Percentiles rank a stretch among this genome's conserved stretches.
These are phyloP conservation scores for Dromaius novaehollandiae DNA, from an alignment of 2,113 vertebrate species.

Conservation along the genomic window DNA sequence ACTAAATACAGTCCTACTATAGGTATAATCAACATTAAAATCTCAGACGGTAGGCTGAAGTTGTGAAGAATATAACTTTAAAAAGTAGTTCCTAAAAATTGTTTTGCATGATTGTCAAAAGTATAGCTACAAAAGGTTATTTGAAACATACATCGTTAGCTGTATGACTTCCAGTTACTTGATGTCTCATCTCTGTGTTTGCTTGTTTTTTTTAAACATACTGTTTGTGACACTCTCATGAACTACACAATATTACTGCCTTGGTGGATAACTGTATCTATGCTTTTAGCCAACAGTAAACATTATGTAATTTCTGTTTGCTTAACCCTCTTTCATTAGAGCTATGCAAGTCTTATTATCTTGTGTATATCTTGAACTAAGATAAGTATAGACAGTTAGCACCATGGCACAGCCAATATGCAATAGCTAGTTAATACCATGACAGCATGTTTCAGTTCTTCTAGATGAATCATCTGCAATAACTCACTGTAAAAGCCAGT, in stretches of 20 bases:
- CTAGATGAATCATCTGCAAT: background rate
- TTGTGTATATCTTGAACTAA: background rate
- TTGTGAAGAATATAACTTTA: background rate
- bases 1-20: background rate
- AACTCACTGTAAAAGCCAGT: background rate
- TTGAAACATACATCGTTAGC: background rate
- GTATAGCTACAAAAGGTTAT: background rate
- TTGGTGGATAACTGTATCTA: background rate
- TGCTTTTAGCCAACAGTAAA: background rate
- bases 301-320: background rate
- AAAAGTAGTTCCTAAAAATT: background rate
- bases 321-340: background rate
- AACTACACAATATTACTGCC: background rate
- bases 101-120: background rate
- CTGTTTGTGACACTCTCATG: background rate
- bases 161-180: background rate
- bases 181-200: background rate
- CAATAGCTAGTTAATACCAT: background rate
- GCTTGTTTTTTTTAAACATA: background rate
- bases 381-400: background rate
- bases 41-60: background rate
- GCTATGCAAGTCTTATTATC: background rate
- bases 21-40: background rate
- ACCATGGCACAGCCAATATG: background rate
- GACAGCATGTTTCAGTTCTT: background rate